Evolutionary conservation across 2,888 invertebrate species (phyloP).

Genomic region (Steinernema hermaphroditum): DNA sequence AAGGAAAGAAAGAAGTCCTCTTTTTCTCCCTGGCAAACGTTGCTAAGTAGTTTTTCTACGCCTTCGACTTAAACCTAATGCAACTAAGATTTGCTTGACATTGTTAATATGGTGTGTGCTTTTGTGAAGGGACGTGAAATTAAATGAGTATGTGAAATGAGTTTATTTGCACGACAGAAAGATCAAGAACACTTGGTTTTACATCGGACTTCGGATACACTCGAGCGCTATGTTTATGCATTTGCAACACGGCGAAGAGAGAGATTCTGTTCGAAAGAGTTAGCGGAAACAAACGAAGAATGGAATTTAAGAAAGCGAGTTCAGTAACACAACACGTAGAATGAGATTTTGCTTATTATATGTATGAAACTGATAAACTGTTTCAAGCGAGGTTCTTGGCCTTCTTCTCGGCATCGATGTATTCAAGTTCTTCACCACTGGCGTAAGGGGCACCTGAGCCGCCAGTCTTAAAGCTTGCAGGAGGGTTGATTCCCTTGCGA

Average conservation of each 20-base stretch:
- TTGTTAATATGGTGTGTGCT: neutral
- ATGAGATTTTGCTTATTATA: conserved; percentile 28
- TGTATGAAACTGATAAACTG: neutral
- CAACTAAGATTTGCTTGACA: too few species aligned
- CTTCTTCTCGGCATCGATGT: conserved; percentile 46
- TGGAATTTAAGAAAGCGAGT: neutral
- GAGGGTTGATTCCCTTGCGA: conserved; percentile 11
- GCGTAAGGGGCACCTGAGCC: neutral
- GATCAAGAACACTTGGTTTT: neutral
- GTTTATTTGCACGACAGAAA: conserved; percentile 4
- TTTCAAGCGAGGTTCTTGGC: conserved; percentile 12
- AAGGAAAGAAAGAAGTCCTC: conserved; percentile 61
- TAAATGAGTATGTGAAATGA: neutral
- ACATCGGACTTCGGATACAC: neutral
- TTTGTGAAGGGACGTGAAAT: too few species aligned
- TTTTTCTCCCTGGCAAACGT: conserved; percentile 53
- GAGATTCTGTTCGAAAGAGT: neutral
- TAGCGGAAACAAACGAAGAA: neutral
- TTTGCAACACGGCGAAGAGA: neutral
- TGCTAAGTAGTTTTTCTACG: neutral
- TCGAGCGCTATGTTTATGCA: neutral
- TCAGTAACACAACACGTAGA: conserved; percentile 17
- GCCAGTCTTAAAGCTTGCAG: conserved; percentile 9
- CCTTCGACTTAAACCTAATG: neutral
- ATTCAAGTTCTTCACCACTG: conserved; percentile 55